These are phyloP conservation scores for Rotaria macrura DNA, from an alignment of 2,888 invertebrate genomes.

Conservation along the genomic window DNA sequence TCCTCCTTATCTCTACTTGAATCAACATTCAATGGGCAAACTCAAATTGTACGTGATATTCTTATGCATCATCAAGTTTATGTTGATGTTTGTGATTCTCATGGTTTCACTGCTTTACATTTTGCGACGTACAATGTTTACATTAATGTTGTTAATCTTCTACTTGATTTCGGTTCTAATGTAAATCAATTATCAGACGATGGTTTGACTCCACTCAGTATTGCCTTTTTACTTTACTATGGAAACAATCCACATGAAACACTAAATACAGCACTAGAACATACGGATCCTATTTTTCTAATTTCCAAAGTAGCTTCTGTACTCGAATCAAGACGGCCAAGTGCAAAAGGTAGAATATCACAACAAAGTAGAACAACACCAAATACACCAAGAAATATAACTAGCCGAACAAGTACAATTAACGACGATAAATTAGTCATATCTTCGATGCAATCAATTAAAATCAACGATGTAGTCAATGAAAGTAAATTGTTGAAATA, in stretches of 20 bases:
- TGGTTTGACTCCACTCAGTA: constrained; percentile 46
- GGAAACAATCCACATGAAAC: constrained; percentile 41
- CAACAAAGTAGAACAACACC: no score
- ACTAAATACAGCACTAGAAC: constrained; percentile 26
- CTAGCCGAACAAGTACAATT: not conserved
- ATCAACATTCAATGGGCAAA: constrained; percentile 41
- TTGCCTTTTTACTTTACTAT: constrained; percentile 46
- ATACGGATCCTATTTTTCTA: not conserved
- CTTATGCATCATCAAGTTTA: constrained; percentile 41
- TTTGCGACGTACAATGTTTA: constrained; percentile 42
- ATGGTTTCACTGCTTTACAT: constrained; percentile 43
- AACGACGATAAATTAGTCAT: not conserved
- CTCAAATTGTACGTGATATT: constrained; percentile 39
- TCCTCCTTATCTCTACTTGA: constrained; percentile 41
- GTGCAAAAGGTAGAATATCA: not conserved
- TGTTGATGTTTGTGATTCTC: constrained; percentile 44
- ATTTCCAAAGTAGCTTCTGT: not conserved
- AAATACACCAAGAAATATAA: not conserved
- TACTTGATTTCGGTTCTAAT: constrained; percentile 48
- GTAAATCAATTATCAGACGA: constrained; percentile 48
- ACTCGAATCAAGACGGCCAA: not conserved
- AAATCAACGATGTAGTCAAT: not conserved
- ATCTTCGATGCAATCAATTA: not conserved
- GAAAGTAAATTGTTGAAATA: not conserved
- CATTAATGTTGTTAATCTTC: constrained; percentile 43